Conservation (phyloP, 1,140 invertebrate genomes). For the Aleiodes sp. region DNA sequence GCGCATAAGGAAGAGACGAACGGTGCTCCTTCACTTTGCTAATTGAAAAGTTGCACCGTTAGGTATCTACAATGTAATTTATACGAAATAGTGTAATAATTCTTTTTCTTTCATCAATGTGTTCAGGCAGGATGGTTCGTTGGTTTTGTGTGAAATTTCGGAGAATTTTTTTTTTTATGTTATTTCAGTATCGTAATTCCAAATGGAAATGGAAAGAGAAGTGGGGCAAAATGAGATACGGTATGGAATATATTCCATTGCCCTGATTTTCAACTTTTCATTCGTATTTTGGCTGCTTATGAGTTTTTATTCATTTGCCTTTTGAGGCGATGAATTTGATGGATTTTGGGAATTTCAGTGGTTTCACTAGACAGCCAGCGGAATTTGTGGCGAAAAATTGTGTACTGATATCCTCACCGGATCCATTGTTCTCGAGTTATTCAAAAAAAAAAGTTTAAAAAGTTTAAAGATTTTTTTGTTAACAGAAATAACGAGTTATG, state of each 20-base stretch:
- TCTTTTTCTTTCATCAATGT: slow-evolving; percentile 5
- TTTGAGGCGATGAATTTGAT: too few relatives aligned
- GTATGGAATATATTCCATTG: not conserved
- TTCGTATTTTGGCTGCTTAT: not conserved
- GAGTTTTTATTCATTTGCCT: too few relatives aligned
- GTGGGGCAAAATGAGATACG: too few relatives aligned
- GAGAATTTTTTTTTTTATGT: slow-evolving; percentile 7
- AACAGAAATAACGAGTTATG: too few relatives aligned
- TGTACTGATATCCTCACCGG: too few relatives aligned
- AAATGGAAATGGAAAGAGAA: not conserved
- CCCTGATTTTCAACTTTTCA: not conserved
- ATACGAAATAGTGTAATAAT: slow-evolving; percentile 6
- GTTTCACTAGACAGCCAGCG: too few relatives aligned
- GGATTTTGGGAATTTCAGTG: too few relatives aligned
- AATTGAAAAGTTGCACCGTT: slow-evolving; percentile 13
- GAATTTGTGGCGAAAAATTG: too few relatives aligned
- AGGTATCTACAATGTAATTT: slow-evolving; percentile 1
- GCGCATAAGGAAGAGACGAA: slow-evolving; percentile 3
- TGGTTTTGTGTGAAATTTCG: slow-evolving; percentile 7
- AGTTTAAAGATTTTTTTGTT: too few relatives aligned
- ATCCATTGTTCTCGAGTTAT: too few relatives aligned
- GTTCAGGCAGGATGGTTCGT: not conserved
- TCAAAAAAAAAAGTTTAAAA: too few relatives aligned
- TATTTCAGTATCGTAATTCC: too few relatives aligned
- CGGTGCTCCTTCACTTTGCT: slow-evolving; percentile 7